Conservation (phyloP, 2,113 vertebrate genomes). For the Chamaea fasciata region DNA sequence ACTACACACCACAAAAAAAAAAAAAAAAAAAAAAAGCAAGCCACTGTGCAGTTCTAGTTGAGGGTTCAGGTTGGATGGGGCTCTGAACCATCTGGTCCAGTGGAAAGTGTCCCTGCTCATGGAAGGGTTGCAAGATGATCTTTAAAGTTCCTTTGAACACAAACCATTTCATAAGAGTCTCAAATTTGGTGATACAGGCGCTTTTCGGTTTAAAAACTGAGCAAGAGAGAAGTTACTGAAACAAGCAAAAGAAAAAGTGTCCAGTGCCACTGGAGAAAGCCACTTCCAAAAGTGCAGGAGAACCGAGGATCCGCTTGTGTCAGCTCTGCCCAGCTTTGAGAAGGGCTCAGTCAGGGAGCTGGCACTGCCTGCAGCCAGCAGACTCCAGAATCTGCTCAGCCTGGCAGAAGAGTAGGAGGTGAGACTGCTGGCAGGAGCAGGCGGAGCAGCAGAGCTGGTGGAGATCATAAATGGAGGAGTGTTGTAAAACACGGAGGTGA, state of each 20-base stretch:
- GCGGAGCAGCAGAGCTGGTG: constrained; percentile 23
- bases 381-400: not conserved
- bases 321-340: not conserved
- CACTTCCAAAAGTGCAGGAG: not conserved
- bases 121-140: not conserved
- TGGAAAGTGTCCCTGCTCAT: not conserved
- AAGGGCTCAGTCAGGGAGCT: not conserved
- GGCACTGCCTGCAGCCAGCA: not conserved
- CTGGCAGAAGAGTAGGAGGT: constrained; percentile 27
- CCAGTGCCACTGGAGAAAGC: not conserved
- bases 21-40: not conserved
- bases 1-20: not conserved
- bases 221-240: not conserved
- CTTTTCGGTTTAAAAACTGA: not conserved
- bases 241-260: not conserved
- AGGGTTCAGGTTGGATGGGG: not conserved
- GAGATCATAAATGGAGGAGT: constrained; percentile 6
- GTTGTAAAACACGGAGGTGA: constrained; percentile 56
- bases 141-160: not conserved
- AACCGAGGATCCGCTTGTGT: not conserved
- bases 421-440: constrained; percentile 35
- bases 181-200: not conserved
- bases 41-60: not conserved
- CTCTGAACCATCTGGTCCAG: not conserved
- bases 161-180: not conserved